Base-by-base conservation (phyloP, 2,113 vertebrate genomes). In the Scytalopus superciliaris region DNA sequence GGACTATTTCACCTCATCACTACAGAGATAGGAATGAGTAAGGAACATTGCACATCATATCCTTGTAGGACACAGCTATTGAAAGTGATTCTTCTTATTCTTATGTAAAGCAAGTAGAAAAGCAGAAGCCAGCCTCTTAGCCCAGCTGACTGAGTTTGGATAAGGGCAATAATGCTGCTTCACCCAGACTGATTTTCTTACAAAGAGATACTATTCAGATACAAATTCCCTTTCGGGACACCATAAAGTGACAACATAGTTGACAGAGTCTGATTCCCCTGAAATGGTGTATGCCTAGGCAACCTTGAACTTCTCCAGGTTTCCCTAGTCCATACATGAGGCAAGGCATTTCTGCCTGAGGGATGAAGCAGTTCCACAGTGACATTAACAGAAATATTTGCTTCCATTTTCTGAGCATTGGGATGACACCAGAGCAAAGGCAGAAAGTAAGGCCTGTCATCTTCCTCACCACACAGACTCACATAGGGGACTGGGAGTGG, bases 401-500 rank as follows among this genome's bases (percentile, higher is more conserved):
- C 19, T 80, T 45, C 40, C 23, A 14, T 86, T 79, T 91, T 83
- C 33, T 35, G 30, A 52, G 18, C 23, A 14, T 14, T 33, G 49
- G 8, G 19, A 28, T 79, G 24, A 18, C 45, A 50, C 33, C 35
- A 27, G 42, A 44, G 47, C 55, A 57, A 72, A 56, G 23, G 30
- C 15, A 74, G 50, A 85, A 62, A 6, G 11, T 19, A 42, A 50
- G 8, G 39, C 17, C 14, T 21, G 37, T 33, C 35, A 35, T n/a
- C 53, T 53, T 63, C 31, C 28, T 55, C 47, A 11, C 59, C 5
- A 1, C 40, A n/a, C 42, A 25, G 55, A 35, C 35, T 40, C 27
- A 35, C 35, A 40, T 0, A 30, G 7, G 21, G 9, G 10, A n/a
- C 0, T 18, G 63, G 55, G 73, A 74, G 40, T 10, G 31, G 40